Percentiles rank a stretch among this genome's conserved stretches.
Conservation (phyloP, 30 jellyfish, hydroid and myxozoan species). For the Aurelia aurita complex sp. Pacific region DNA sequence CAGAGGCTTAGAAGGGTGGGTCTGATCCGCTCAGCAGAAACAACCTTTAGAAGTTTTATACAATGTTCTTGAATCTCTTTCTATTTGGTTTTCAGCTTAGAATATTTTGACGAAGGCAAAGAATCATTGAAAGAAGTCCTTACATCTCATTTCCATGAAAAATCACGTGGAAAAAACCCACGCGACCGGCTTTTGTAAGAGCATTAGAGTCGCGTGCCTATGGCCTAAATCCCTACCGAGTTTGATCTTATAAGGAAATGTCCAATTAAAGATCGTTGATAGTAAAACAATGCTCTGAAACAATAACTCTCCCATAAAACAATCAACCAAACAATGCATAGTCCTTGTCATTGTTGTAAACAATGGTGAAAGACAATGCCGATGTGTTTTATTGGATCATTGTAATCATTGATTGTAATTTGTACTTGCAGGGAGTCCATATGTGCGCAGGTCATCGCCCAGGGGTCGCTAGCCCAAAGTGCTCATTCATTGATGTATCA, state of each 20-base stretch:
- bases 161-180: slow-evolving; percentile 14
- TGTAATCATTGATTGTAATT: neutral
- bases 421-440: slow-evolving; percentile 20
- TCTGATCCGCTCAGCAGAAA: no score
- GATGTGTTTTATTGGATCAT: slow-evolving; percentile 1
- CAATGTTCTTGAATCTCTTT: no score
- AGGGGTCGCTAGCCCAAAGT: neutral
- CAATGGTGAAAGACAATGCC: neutral
- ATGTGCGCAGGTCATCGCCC: neutral
- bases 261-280: neutral
- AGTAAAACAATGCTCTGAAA: no score
- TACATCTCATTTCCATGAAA: neutral
- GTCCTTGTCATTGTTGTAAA: no score
- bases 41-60: no score
- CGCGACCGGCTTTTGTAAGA: slow-evolving; percentile 51
- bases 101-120: no score
- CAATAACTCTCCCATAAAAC: no score
- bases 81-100: no score
- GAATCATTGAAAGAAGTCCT: no score
- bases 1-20: no score
- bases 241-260: slow-evolving; percentile 11
- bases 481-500: neutral
- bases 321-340: no score
- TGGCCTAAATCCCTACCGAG: slow-evolving; percentile 17
- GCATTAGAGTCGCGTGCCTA: slow-evolving; percentile 63